Base-by-base conservation (phyloP, 2,888 invertebrate genomes). In the Temnothorax unifasciatus region DNA sequence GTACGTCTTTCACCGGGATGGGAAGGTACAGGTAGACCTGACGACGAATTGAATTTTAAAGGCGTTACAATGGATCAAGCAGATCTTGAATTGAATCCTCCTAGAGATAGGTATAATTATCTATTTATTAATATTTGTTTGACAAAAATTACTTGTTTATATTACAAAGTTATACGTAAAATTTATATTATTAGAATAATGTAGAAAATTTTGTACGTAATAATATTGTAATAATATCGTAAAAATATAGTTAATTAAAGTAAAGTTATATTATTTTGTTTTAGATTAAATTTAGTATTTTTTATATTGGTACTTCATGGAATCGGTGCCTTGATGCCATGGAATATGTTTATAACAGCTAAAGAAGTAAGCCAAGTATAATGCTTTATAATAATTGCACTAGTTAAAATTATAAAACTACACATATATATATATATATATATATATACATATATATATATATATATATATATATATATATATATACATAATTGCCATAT, bases 271-370 rank as follows among this genome's bases (percentile, higher is more conserved):
- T 11, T 50, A 41, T 11, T 47, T 59, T 41, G 41, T 76, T 86
- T 82, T 93, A 96, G 96, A 95, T 96, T 96, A 95, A 96, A 97
- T 93, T 94, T 99, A 64, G 98, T 99, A 63, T 99, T 98, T 95
- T 95, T 98, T 79, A 99, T 98, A 85, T 96, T 99, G 94, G 91
- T 99, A 90, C 96, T 99, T 73, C 99, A 99, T 95, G 99, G 99
- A 11, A 96, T 99, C 88, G 99, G 99, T 61, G 97, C 98, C 0
- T 96, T 98, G 85, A 99, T 99, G 96, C 99, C 99, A 18, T 99
- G 99, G 99, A 99, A 99, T 95, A 99, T 99, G 99, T 99, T 99
- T 95, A 99, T 99, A 94, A 99, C 98, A 86, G 99, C 99, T 52
- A 97, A 98, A 95, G 94, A 95, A 91, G 98, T 98, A 95, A 96